Percentiles rank a stretch among this genome's conserved stretches.
Conservation (phyloP, 2,113 vertebrate genomes). For the Gobiocypris rarus region DNA sequence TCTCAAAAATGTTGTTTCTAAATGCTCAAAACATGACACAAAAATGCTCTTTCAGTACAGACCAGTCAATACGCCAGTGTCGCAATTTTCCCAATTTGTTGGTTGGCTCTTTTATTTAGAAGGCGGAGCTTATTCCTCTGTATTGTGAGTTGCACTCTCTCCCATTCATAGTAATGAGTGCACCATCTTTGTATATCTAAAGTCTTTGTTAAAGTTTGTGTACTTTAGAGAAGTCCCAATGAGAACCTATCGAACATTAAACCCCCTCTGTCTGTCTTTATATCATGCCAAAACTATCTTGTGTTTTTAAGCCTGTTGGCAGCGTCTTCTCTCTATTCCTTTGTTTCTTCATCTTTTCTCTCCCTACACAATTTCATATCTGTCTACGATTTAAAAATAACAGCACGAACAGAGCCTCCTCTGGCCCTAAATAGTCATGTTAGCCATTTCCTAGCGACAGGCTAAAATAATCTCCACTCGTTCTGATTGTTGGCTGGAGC, state of each 20-base stretch:
- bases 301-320: slow-evolving; percentile 2
- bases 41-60: too few relatives aligned
- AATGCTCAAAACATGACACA: too few relatives aligned
- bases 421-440: slow-evolving; percentile 45
- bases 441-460: slow-evolving; percentile 60
- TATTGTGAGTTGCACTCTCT: too few relatives aligned
- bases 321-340: neutral
- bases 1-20: too few relatives aligned
- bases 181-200: too few relatives aligned
- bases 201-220: too few relatives aligned
- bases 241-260: neutral
- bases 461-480: slow-evolving; percentile 47
- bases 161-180: too few relatives aligned
- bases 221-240: too few relatives aligned
- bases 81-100: too few relatives aligned
- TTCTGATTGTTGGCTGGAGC: slow-evolving; percentile 47
- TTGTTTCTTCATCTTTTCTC: slow-evolving; percentile 44
- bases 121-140: too few relatives aligned
- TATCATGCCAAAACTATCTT: slow-evolving; percentile 1
- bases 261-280: neutral
- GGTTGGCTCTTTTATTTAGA: too few relatives aligned
- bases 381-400: slow-evolving; percentile 35
- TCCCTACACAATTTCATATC: slow-evolving; percentile 52
- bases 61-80: too few relatives aligned
- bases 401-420: slow-evolving; percentile 5